Conservation (phyloP, 2,797 vertebrate species). For the Ateles fusciceps region DNA sequence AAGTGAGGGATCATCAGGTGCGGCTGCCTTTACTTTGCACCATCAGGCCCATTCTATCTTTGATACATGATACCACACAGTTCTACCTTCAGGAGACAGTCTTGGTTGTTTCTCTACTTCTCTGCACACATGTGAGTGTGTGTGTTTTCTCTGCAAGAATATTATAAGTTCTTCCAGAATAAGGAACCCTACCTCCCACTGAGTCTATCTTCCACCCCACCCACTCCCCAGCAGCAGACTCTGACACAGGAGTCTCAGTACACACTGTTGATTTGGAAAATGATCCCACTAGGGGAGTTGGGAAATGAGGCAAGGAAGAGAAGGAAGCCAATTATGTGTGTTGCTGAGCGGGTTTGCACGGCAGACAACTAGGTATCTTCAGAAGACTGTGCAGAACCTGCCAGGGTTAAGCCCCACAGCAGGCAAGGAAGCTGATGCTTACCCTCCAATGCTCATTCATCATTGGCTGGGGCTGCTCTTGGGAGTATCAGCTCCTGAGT, state of each 20-base stretch:
- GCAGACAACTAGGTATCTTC: neutral
- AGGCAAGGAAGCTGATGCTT: neutral
- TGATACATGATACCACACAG: neutral
- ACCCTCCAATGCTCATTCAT: neutral
- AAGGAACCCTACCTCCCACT: neutral
- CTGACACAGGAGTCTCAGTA: neutral
- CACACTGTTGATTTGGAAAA: neutral
- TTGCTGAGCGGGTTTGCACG: neutral
- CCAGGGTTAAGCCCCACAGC: neutral
- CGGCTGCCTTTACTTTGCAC: neutral
- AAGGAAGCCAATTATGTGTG: neutral
- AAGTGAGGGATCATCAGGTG: neutral
- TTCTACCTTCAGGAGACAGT: neutral
- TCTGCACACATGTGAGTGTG: neutral
- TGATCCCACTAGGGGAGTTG: neutral
- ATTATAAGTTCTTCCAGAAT: neutral
- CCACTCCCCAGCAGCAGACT: neutral
- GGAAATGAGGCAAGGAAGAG: neutral
- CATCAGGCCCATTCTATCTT: neutral
- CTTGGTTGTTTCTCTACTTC: neutral
- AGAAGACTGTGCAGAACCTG: neutral
- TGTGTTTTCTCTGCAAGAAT: neutral
- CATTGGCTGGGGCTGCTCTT: neutral
- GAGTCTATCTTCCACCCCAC: no score
- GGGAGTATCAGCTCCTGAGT: neutral